Evolutionary conservation across 2,888 invertebrate genomes (phyloP).

Genomic region (Agonopterix arenella): DNA sequence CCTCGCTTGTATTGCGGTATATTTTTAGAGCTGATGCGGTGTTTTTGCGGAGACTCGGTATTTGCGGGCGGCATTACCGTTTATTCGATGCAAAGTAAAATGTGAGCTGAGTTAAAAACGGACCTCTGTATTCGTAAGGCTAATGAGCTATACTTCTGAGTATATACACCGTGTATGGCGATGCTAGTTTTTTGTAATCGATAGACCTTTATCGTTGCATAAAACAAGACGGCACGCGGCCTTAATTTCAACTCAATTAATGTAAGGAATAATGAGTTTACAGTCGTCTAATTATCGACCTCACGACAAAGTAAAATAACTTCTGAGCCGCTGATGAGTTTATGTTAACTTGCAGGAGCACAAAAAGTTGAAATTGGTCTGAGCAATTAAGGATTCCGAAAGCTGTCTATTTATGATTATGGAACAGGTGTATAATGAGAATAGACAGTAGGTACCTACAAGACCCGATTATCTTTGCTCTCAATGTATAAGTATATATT

Average conservation of each 20-base stretch:
- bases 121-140: constrained; percentile 11
- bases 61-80: constrained; percentile 34
- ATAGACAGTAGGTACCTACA: no score
- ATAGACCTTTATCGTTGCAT: constrained; percentile 16
- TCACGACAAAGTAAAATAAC: no score
- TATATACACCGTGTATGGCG: constrained; percentile 26
- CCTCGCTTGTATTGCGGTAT: constrained; percentile 29
- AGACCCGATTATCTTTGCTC: no score
- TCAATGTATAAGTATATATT: no score
- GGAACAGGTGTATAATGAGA: no score
- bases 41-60: constrained; percentile 48
- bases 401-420: no score
- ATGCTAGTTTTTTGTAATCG: constrained; percentile 28
- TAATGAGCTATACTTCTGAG: constrained; percentile 30
- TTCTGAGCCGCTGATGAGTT: no score
- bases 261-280: neutral
- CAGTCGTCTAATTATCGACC: no score
- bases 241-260: constrained; percentile 8
- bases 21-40: constrained; percentile 72
- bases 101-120: constrained; percentile 13
- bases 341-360: no score
- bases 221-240: constrained; percentile 8
- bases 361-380: no score
- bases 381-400: no score
- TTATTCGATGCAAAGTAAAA: constrained; percentile 32